Base-by-base conservation (phyloP, 2,797 vertebrate species). In the Tachyglossus aculeatus region DNA sequence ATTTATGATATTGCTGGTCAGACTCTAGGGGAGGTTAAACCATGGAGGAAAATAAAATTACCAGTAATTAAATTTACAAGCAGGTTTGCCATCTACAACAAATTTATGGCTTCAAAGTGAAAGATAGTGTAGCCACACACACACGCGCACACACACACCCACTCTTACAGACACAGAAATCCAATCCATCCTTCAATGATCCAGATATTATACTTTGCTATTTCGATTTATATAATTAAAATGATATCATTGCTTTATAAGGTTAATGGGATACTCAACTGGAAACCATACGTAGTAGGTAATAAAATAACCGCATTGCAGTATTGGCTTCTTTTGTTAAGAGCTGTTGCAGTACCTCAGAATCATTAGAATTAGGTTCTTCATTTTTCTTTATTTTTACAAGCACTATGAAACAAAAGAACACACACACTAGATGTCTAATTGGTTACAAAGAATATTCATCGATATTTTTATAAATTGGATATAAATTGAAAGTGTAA, bases 1-100 rank as follows among this genome's bases (percentile, higher is more conserved):
- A 94, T 94, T 94, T 93, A 93, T 92, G 80, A 50, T 86, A 82
- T 79, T 24, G 16, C 74, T 48, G 69, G 84, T 91, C 83, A 87
- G 75, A 82, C 75, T 86, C 82, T 86, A 76, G 87, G 81, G 89
- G 88, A 92, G 91, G 91, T 93, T 94, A 94, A 93, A 91, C 89
- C 38, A 5, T 88, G 80, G 86, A 90, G 88, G 83, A 90, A 93
- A 94, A 92, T 92, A 94, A 94, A 93, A 94, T 94, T 93, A 92
- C 85, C 71, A 77, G 86, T 90, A 93, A 94, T 94, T 94, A 94
- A 94, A 94, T 94, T 93, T 92, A 90, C 83, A 91, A 83, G 75
- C 84, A 85, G 82, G 77, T 90, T 90, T 92, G 83, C 84, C 85
- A 85, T 90, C 91, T 88, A 83, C 67, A 81, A 66, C 75, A 90